Percentiles rank a stretch among this genome's conserved stretches.
These are phyloP conservation scores for Atrichornis clamosus DNA, from an alignment of 2,113 vertebrate species.

Conservation along the genomic window DNA sequence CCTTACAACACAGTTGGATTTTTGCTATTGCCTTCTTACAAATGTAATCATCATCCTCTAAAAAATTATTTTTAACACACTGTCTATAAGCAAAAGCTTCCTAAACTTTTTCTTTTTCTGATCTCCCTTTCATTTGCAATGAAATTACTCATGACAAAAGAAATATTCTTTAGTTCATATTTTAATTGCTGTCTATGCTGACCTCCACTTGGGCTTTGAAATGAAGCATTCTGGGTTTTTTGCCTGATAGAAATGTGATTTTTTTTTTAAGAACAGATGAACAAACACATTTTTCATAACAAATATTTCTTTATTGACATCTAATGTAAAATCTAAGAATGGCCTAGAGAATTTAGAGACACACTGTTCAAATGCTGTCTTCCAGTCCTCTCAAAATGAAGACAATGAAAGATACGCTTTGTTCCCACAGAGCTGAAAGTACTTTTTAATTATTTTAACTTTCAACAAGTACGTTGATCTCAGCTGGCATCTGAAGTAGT, in stretches of 20 bases:
- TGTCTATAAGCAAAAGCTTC: background rate
- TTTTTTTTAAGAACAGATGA: background rate
- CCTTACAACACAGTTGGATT: background rate
- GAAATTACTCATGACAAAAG: background rate
- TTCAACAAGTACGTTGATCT: background rate
- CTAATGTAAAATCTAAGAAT: background rate
- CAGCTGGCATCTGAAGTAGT: background rate
- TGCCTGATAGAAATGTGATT: background rate
- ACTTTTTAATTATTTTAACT: background rate
- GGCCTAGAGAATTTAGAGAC: background rate
- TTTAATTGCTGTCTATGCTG: background rate
- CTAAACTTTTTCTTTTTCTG: background rate
- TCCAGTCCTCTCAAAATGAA: background rate
- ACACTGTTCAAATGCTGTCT: background rate
- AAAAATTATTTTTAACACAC: background rate
- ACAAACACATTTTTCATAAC: background rate
- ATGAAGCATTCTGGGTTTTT: background rate
- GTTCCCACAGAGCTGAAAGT: background rate
- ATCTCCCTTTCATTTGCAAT: background rate
- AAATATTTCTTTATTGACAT: background rate
- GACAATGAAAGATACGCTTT: background rate
- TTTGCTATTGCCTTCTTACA: background rate
- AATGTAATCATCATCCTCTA: background rate
- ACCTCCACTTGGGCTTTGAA: background rate
- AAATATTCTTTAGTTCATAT: background rate